phyloP scores from a whole-genome alignment of 2,888 invertebrate genomes.

The Acheta domesticus region DNA sequence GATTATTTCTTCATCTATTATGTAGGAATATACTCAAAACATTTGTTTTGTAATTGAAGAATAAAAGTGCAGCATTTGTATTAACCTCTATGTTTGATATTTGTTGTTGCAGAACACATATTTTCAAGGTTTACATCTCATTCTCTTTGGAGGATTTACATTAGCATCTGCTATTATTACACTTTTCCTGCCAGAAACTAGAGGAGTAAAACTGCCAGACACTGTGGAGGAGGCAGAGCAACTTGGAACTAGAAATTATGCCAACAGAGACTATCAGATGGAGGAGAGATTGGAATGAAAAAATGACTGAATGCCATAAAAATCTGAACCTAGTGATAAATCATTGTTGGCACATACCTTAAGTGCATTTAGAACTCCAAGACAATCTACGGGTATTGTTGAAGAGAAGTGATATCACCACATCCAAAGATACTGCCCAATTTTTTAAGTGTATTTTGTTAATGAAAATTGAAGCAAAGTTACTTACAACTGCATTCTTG shows the following conservation, averaged over 20 bases:
- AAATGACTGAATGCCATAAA: background rate
- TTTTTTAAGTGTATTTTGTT: background rate
- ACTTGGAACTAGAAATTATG: background rate
- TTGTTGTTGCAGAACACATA: background rate
- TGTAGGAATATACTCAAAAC: too few relatives aligned
- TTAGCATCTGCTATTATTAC: constrained; percentile 3
- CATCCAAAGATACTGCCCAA: background rate
- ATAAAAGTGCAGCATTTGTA: too few relatives aligned
- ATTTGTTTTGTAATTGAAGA: too few relatives aligned
- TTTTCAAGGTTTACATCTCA: background rate
- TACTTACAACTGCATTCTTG: too few relatives aligned
- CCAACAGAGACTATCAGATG: background rate
- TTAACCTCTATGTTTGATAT: too few relatives aligned
- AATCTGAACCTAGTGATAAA: background rate
- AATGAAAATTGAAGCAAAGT: too few relatives aligned
- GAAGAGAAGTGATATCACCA: background rate
- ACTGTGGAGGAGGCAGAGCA: background rate
- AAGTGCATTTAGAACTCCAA: background rate
- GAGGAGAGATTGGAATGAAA: background rate
- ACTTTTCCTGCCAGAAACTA: background rate
- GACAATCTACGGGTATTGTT: background rate
- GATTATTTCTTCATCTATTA: too few relatives aligned
- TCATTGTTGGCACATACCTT: background rate
- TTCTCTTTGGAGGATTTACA: constrained; percentile 22
- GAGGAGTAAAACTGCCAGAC: constrained; percentile 6